Percentiles rank a stretch among this genome's conserved stretches.
Evolutionary conservation across 2,888 invertebrate genomes (phyloP).

Genomic region (Synergus japonicus): DNA sequence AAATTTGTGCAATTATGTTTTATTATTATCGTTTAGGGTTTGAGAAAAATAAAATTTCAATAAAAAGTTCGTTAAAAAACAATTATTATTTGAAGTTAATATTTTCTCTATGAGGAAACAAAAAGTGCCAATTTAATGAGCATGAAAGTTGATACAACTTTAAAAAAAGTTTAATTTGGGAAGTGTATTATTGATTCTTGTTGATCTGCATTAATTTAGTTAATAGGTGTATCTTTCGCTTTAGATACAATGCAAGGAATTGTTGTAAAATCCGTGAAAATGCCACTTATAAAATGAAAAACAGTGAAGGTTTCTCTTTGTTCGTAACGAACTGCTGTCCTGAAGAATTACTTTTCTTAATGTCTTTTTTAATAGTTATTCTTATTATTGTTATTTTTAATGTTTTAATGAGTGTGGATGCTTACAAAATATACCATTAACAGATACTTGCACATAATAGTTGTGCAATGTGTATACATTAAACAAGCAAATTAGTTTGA

Average conservation of each 20-base stretch:
- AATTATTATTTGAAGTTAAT: too few species aligned
- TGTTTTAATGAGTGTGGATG: not conserved
- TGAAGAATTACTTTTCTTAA: not conserved
- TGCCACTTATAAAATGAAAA: not conserved
- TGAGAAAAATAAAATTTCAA: too few species aligned
- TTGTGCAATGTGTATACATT: not conserved
- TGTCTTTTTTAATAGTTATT: not conserved
- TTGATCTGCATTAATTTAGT: not conserved
- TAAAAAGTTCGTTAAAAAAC: too few species aligned
- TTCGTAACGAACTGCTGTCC: not conserved
- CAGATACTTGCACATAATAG: not conserved
- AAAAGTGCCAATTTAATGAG: too few species aligned
- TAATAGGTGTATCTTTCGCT: not conserved
- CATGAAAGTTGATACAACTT: too few species aligned
- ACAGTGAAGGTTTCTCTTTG: not conserved
- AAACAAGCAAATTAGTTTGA: constrained; percentile 1
- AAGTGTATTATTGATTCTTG: not conserved
- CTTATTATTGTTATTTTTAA: not conserved
- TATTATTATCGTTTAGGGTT: too few species aligned
- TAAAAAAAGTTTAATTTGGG: not conserved
- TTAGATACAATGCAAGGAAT: not conserved
- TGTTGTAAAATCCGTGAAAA: not conserved
- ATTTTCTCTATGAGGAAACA: too few species aligned
- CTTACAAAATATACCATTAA: not conserved
- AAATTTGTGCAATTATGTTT: too few species aligned